Evolutionary conservation across 2,797 vertebrate genomes (phyloP).

Genomic region (Sebastes cheni): DNA sequence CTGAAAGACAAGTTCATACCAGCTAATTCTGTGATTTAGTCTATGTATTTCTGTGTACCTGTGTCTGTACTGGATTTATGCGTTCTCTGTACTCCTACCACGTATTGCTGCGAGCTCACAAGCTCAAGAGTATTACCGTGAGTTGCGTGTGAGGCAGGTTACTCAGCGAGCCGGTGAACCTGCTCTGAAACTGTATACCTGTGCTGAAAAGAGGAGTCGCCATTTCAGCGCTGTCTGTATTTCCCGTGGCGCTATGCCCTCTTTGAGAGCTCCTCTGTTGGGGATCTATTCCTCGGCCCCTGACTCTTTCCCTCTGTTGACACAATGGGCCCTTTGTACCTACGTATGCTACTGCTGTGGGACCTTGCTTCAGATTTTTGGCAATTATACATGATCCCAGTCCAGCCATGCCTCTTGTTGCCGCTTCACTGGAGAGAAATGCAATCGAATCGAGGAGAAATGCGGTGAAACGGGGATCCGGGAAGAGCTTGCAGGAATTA

Average conservation of each 20-base stretch:
- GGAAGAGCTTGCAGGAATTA: constrained; percentile 79
- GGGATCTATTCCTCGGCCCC: constrained; percentile 70
- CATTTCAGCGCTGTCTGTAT: constrained; percentile 73
- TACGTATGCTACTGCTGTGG: constrained; percentile 51
- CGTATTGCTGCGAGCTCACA: constrained; percentile 15
- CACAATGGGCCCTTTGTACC: constrained; percentile 73
- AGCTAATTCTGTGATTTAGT: constrained; percentile 8
- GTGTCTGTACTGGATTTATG: constrained; percentile 12
- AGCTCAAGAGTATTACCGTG: constrained; percentile 43
- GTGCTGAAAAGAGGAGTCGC: constrained; percentile 71
- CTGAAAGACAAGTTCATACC: not conserved
- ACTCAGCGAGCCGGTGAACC: constrained; percentile 43
- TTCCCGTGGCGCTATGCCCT: constrained; percentile 68
- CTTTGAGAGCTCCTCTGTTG: constrained; percentile 68
- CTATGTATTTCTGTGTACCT: not conserved
- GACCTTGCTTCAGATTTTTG: constrained; percentile 59
- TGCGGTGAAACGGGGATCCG: constrained; percentile 54
- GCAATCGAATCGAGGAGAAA: constrained; percentile 61
- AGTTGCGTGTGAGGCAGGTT: constrained; percentile 54
- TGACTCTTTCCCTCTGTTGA: constrained; percentile 57
- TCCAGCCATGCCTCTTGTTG: constrained; percentile 47
- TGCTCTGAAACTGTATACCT: constrained; percentile 74
- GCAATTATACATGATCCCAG: constrained; percentile 59
- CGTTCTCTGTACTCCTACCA: constrained; percentile 22
- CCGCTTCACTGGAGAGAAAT: constrained; percentile 63